Evolutionary conservation across 2,888 invertebrate species (phyloP).

Genomic region (Hypomecis atomaria): DNA sequence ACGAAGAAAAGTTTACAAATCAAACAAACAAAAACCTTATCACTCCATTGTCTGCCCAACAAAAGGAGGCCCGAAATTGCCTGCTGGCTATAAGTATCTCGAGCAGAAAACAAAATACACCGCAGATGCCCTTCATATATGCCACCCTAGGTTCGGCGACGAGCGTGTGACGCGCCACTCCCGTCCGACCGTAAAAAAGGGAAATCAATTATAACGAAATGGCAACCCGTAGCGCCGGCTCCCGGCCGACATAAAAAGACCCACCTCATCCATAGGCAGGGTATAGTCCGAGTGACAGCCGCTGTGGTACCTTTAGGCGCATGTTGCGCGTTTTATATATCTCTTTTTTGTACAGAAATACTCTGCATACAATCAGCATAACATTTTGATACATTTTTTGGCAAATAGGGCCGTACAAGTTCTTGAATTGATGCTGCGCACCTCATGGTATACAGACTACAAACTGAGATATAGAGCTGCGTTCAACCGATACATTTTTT

Average conservation of each 20-base stretch:
- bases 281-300: background rate
- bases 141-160: constrained; percentile 59
- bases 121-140: constrained; percentile 51
- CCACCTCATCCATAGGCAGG: constrained; percentile 40
- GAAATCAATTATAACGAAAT: constrained; percentile 81
- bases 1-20: constrained; percentile 31
- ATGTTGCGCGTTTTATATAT: too few relatives aligned
- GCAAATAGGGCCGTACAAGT: too few relatives aligned
- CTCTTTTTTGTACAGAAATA: too few relatives aligned
- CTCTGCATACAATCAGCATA: too few relatives aligned
- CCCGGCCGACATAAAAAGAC: constrained; percentile 56
- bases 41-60: constrained; percentile 41
- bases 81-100: constrained; percentile 39
- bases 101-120: constrained; percentile 43
- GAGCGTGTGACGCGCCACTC: constrained; percentile 66
- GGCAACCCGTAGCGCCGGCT: constrained; percentile 61
- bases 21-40: constrained; percentile 37
- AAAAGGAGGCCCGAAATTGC: constrained; percentile 39
- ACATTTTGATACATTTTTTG: too few relatives aligned
- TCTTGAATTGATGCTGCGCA: too few relatives aligned
- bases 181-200: constrained; percentile 77
- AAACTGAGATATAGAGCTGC: too few relatives aligned
- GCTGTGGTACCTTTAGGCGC: background rate
- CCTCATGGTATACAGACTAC: too few relatives aligned
- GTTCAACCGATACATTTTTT: too few relatives aligned